phyloP scores from a whole-genome alignment of 2,888 invertebrate species.

The Drosophila siamana region DNA sequence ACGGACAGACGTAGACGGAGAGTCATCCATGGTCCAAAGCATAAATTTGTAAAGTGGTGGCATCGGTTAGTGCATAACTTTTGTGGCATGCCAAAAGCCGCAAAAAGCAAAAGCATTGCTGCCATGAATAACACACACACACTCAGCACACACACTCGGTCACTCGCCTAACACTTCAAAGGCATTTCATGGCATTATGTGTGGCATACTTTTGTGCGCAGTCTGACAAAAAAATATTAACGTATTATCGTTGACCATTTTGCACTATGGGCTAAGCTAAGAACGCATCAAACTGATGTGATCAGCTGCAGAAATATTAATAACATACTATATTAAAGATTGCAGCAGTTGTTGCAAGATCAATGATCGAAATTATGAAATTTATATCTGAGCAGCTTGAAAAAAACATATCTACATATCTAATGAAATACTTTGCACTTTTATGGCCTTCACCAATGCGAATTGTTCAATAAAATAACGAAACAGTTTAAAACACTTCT shows the following conservation, averaged over 20 bases:
- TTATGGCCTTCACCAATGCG: too few species aligned
- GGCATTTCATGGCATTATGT: slow-evolving; percentile 61
- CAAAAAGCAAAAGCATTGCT: slow-evolving; percentile 75
- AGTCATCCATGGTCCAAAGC: slow-evolving; percentile 42
- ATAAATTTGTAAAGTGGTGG: slow-evolving; percentile 76
- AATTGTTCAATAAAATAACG: too few species aligned
- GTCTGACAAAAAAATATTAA: slow-evolving; percentile 31
- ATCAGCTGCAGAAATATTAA: too few species aligned
- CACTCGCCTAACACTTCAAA: slow-evolving; percentile 63
- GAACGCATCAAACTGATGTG: too few species aligned
- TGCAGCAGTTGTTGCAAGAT: too few species aligned
- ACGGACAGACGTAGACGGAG: slow-evolving; percentile 11
- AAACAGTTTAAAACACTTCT: too few species aligned
- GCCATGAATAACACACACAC: slow-evolving; percentile 67
- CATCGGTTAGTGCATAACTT: slow-evolving; percentile 77
- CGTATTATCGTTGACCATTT: slow-evolving; percentile 13
- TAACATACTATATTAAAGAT: too few species aligned
- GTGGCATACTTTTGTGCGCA: slow-evolving; percentile 70
- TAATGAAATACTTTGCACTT: too few species aligned
- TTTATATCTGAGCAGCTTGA: too few species aligned
- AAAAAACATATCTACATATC: too few species aligned
- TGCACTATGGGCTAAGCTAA: too few species aligned
- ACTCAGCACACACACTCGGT: slow-evolving; percentile 19
- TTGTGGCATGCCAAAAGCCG: slow-evolving; percentile 78
- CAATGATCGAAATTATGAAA: too few species aligned